These are phyloP conservation scores for Tinea trinotella DNA, from an alignment of 2,888 invertebrate genomes.

Conservation along the genomic window DNA sequence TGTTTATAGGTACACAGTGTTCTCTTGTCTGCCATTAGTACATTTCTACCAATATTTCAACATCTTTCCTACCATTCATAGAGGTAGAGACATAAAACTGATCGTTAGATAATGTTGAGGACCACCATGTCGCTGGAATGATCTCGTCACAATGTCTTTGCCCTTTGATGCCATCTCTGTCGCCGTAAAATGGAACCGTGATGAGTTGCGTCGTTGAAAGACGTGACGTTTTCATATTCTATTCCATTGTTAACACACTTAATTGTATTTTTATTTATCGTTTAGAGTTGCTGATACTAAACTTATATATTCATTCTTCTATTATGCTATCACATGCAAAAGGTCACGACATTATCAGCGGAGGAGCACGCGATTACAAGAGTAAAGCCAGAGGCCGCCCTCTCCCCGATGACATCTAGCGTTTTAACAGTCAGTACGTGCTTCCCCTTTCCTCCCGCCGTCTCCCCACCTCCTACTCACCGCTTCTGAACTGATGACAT, in stretches of 20 bases:
- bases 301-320: not conserved
- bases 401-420: constrained; percentile 61
- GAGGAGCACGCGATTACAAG: constrained; percentile 22
- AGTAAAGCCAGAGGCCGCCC: constrained; percentile 31
- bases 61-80: not conserved
- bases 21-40: not conserved
- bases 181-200: constrained; percentile 9
- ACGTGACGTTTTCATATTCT: not conserved
- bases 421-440: constrained; percentile 69
- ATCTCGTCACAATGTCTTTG: not conserved
- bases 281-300: not conserved
- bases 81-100: not conserved
- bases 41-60: not conserved
- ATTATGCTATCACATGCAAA: constrained; percentile 21
- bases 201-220: constrained; percentile 5
- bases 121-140: constrained; percentile 5
- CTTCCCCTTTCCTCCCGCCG: constrained; percentile 25
- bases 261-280: not conserved
- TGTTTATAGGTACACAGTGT: constrained; percentile 43
- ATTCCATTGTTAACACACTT: not conserved
- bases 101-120: not conserved
- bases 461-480: constrained; percentile 29
- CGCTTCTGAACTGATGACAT: constrained; percentile 56
- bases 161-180: constrained; percentile 16
- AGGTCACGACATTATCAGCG: constrained; percentile 62